Evolutionary conservation across 1,140 invertebrate genomes (phyloP), one percentile per base, ranked within the genome.

Genomic region (Druon quercuslanigerum): DNA sequence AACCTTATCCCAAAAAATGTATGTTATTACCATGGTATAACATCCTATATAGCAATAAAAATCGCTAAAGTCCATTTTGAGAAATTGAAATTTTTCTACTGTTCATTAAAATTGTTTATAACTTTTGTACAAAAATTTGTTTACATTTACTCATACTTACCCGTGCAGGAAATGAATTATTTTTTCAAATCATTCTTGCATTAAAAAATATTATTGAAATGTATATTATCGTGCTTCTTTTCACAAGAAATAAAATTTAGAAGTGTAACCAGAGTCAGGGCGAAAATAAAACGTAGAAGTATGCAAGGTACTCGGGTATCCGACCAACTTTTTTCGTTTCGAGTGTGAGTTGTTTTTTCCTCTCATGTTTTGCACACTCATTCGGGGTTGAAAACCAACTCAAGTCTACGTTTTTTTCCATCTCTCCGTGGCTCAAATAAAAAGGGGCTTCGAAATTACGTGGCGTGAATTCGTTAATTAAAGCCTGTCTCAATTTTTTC

Each of bases 391-490:
- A 46, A 66, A 66, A 66, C 25, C 60, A 66, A 66, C 60, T 60
- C 25, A 25, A 11, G 57, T 66, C 13, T 25, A 66, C 20, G 57
- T 13, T 40, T 25, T 33, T 14, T 66, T 66, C 60, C 60, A 8
- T 33, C 60, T 66, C 25, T 7, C 25, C n/a, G 60, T 46, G 60
- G 25, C 60, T 33, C 16, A 12, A 16, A 66, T 40, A 20, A 66
- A 66, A 40, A 66, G 60, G 60, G 40, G 60, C n/a, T 33, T 66
- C 60, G 25, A 66, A 66, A 66, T 66, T 66, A 66, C 60, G 40
- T n/a, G 20, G 60, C 60, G 60, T 66, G 60, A 66, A 66, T 66
- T 66, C 33, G 60, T 66, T 66, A 66, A 66, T 66, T 66, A 66
- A 66, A 66, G 57, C 13, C 57, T 66, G 20, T 66, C 25, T 66